Conservation (phyloP, 2,113 vertebrate genomes). For the Amblyopsis rosae region DNA sequence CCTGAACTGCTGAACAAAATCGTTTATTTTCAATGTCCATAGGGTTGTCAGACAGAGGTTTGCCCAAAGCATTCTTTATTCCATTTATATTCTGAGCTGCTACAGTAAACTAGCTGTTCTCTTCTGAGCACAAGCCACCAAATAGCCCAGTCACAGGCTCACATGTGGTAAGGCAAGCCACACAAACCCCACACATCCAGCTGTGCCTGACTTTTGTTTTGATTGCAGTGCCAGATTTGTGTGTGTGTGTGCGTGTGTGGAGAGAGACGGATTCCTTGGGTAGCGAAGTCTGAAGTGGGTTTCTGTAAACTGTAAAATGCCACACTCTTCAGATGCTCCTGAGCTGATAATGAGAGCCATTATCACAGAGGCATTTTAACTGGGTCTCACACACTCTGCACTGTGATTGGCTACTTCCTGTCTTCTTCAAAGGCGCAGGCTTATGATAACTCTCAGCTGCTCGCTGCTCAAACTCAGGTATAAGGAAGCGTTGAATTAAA, state of each 20-base stretch:
- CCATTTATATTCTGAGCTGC: conserved; percentile 22
- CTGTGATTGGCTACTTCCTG: conserved; percentile 45
- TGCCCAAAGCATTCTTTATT: neutral
- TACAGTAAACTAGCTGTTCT: conserved; percentile 26
- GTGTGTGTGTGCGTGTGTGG: conserved; percentile 26
- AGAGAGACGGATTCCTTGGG: conserved; percentile 36
- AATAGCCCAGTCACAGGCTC: conserved; percentile 46
- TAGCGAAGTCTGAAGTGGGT: conserved; percentile 69
- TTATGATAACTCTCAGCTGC: conserved; percentile 42
- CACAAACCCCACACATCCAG: conserved; percentile 58
- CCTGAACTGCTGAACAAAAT: neutral
- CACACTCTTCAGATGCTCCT: conserved; percentile 69
- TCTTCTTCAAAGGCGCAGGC: conserved; percentile 41
- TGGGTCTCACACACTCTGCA: conserved; percentile 40
- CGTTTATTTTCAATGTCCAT: conserved; percentile 4
- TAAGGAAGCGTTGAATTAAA: conserved; percentile 12
- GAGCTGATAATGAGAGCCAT: conserved; percentile 73
- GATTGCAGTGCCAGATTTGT: conserved; percentile 51
- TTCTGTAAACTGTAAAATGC: conserved; percentile 72
- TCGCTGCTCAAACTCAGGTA: conserved; percentile 18
- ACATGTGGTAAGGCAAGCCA: conserved; percentile 55
- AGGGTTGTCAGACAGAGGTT: neutral
- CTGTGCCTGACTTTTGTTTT: conserved; percentile 67
- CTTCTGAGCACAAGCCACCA: conserved; percentile 35
- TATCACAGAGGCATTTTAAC: conserved; percentile 72